Evolutionary conservation across 2,888 invertebrate genomes (phyloP), one percentile per base, ranked within the genome.

Genomic region (Lasioglossum malachurum): DNA sequence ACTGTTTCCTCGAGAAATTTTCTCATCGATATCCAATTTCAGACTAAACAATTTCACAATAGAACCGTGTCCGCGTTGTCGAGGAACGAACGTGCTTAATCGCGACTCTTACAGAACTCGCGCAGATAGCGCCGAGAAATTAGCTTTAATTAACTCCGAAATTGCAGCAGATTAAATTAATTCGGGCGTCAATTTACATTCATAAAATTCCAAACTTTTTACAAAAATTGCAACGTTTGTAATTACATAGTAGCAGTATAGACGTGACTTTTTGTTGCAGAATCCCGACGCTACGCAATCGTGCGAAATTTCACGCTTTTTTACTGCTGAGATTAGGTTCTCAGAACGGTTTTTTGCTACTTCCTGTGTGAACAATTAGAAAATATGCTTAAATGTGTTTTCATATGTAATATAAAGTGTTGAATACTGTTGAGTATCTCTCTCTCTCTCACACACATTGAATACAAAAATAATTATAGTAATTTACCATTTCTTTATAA

Each of bases 31-130:
- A 67, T 67, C 35, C 31, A 19, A 23, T 67, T 67, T 35, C 67
- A 35, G 35, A 31, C 67, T 35, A 35, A 69, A 72, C 41, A 86
- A 81, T 71, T 53, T 53, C 35, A 5, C 27, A 38, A 35, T 23
- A 60, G 27, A 12, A 60, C 27, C 60, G 60, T 27, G 60, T 60
- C 27, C 27, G 38, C 41, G n/a, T 31, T 49, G 46, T 57, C 23
- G 14, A 23, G 14, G 14, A 16, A 12, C 27, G 76, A 67, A 82
- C 82, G 87, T 82, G 82, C 69, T 69, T 76, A 87, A 87, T 87
- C 86, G 41, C 76, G 7, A 7, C 69, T 69, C 46, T 72, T 82
- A 31, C 78, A 84, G 80, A 85, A 85, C 80, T 7, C 44, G n/a
- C 12, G 16, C 49, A 41, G 86, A 85, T 84, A 86, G 31, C 27